Evolutionary conservation across 2,113 vertebrate genomes (phyloP), one percentile per base, ranked within the genome.

Genomic region (Mormoops blainvillei): DNA sequence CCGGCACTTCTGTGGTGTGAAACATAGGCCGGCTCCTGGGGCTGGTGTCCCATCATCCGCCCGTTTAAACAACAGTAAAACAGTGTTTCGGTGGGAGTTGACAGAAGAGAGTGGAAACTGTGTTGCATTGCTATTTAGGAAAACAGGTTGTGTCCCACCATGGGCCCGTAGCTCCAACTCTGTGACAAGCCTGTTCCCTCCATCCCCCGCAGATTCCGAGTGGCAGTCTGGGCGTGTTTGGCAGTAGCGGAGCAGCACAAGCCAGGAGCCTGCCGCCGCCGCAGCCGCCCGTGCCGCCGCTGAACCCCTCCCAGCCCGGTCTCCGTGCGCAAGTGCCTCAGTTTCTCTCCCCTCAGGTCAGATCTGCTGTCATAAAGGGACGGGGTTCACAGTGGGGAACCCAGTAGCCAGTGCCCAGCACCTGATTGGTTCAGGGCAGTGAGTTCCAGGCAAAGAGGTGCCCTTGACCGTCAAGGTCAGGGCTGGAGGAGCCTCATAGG

Each of bases 281-380:
- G 97, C 99, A 99, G 99, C 99, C 99, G 90, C 98, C 99, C 99
- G 99, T 99, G 99, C 99, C 99, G 98, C 99, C 99, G 99, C 99
- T 99, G 98, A 99, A 98, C 98, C 99, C 99, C 98, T 99, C 99
- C 99, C 99, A 99, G 99, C 99, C 99, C 99, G 99, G 99, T 99
- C 99, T 99, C 99, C 99, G 99, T 98, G 99, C 99, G 99, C 99
- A 99, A 99, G 99, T 99, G 99, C 99, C 99, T 99, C 99, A 99
- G 99, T 99, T 99, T 99, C 99, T 99, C 99, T 99, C 99, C 99
- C 99, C 99, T 99, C 99, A 99, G 99, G 99, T 99, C 71, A 97
- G 98, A 76, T 56, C 24, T 8, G 13, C 28, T 0, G 61, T 5
- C 61, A 1, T 5, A 13, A 2, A 13, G 28, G 12, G 61, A 31